A percentile compares a stretch with the other conserved stretches of the same genome.
Conservation (phyloP, 2,113 vertebrate genomes). For the Rattus norvegicus region DNA sequence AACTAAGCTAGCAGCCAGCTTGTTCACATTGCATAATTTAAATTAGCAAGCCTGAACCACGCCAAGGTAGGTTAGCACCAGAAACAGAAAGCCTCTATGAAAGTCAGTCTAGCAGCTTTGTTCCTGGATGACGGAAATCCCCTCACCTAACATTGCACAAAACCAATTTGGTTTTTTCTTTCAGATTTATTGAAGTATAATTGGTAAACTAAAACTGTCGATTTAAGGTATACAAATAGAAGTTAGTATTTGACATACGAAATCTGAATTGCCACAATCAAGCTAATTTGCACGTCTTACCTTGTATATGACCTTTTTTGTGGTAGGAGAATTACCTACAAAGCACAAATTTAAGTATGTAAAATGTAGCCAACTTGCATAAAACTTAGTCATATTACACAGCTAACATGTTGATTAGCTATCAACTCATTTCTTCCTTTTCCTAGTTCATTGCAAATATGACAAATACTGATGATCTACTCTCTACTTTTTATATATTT, state of each 20-base stretch:
- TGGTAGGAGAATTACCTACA: not conserved
- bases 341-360: not conserved
- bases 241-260: not conserved
- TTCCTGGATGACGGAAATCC: constrained; percentile 12
- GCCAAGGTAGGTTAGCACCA: constrained; percentile 25
- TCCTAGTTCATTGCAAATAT: not conserved
- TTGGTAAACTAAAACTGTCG: not conserved
- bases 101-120: not conserved
- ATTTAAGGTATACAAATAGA: not conserved
- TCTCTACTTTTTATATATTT: not conserved
- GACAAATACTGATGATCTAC: not conserved
- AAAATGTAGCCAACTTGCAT: not conserved
- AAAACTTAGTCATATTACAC: not conserved
- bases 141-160: not conserved
- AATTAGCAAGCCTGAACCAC: not conserved
- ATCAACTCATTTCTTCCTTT: not conserved
- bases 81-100: not conserved
- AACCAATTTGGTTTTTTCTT: not conserved
- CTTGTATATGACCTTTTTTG: not conserved
- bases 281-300: not conserved
- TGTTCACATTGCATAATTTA: not conserved
- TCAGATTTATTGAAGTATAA: not conserved
- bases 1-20: not conserved
- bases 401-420: not conserved
- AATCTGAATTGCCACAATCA: not conserved